Percentiles rank a stretch among this genome's conserved stretches.
Conservation (phyloP, 1,140 invertebrate genomes). For the Pemphigus obesinymphae region DNA sequence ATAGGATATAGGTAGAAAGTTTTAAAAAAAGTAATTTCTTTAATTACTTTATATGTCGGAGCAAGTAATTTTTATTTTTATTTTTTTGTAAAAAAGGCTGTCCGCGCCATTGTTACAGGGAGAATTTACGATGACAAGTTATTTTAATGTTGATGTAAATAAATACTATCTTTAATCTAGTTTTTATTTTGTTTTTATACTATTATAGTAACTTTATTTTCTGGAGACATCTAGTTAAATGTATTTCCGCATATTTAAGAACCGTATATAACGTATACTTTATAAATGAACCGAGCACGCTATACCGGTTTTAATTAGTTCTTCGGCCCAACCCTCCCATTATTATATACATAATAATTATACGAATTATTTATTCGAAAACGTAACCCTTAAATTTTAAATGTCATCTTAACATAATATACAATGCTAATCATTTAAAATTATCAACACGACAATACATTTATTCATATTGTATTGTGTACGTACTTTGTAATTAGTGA, state of each 20-base stretch:
- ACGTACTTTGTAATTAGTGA: background rate
- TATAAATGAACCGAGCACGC: background rate
- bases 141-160: slow-evolving; percentile 18
- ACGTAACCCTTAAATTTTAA: background rate
- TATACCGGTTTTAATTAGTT: slow-evolving; percentile 9
- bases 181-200: background rate
- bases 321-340: background rate
- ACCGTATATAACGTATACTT: background rate
- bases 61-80: background rate
- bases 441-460: background rate
- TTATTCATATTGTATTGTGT: background rate
- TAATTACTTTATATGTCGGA: background rate
- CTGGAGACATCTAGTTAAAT: slow-evolving; percentile 3
- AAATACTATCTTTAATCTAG: background rate
- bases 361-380: background rate
- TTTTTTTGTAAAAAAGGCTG: too few species aligned
- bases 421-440: background rate
- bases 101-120: slow-evolving; percentile 7
- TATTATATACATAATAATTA: slow-evolving; percentile 5
- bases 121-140: slow-evolving; percentile 20
- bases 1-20: background rate
- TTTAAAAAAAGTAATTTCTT: background rate
- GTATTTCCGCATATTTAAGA: background rate
- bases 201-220: background rate
- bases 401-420: background rate